Base-by-base conservation (phyloP, 2,113 vertebrate species). In the Cynopterus brachyotis region DNA sequence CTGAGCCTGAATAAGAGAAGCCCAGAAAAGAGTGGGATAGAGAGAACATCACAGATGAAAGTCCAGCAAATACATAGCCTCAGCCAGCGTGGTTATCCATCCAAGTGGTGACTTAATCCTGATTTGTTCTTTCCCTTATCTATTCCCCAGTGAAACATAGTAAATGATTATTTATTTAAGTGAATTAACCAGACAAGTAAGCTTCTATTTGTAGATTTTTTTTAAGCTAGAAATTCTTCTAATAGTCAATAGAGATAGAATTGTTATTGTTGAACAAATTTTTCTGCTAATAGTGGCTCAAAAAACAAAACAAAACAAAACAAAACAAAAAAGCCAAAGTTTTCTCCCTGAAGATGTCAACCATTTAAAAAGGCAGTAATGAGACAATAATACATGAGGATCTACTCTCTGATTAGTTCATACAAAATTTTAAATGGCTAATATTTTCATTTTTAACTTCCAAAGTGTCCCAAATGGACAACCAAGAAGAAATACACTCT, bases 401-500 rank as follows among this genome's bases (percentile, higher is more conserved):
- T 57, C 32, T 81, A 70, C 95, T 83, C 59, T 66, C 35, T 92
- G 40, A 84, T 55, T 79, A 85, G 70, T 93, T 40, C 80, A 82
- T 47, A 42, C 30, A 70, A 69, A 87, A 28, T 47, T 73, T 53
- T 85, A 55, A 94, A 91, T 42, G 57, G 66, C 55, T 82, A 45
- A 69, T 91, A 50, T 91, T 90, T 91, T 95, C n/a, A 72, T 78
- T 37, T 85, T 35, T 62, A 82, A 35, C 35, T 78, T 85, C 37
- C 57, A 87, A 94, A 96, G 60, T 85, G 9, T 66, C 67, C 82
- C 87, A 92, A 47, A 19, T 75, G 47, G 60, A 62, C 62, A 66
- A 93, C 79, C 60, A 59, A 88, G 81, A 35, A 95, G 83, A 78
- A 90, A 70, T 60, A 72, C 3, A 13, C 88, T 30, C 70, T 78